These are phyloP conservation scores for Lerema accius DNA, from an alignment of 1,140 invertebrate genomes.

Conservation along the genomic window DNA sequence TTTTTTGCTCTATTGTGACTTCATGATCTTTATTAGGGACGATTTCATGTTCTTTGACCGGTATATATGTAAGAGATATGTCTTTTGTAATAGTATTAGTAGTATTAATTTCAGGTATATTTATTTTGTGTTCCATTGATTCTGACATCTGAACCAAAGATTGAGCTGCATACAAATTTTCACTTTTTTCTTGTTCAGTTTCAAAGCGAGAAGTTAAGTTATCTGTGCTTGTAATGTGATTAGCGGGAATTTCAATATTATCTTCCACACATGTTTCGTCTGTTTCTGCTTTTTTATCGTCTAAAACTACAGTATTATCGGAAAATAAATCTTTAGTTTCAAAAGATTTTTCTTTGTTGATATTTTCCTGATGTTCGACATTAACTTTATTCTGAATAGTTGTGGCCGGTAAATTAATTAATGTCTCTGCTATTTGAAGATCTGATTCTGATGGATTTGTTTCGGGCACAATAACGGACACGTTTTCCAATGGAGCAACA, in stretches of 20 bases:
- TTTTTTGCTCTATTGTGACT: constrained; percentile 44
- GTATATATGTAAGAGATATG: constrained; percentile 5
- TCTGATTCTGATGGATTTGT: constrained; percentile 70
- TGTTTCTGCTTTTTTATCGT: constrained; percentile 34
- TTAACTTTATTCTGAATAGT: constrained; percentile 61
- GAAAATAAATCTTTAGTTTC: constrained; percentile 21
- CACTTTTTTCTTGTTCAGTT: constrained; percentile 75
- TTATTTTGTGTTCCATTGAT: constrained; percentile 70
- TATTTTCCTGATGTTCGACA: constrained; percentile 41
- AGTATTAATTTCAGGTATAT: constrained; percentile 52
- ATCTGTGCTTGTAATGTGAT: constrained; percentile 47
- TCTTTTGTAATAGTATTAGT: constrained; percentile 49
- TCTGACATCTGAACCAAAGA: constrained; percentile 80
- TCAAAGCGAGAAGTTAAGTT: constrained; percentile 59
- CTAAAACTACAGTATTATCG: constrained; percentile 13
- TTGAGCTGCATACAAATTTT: constrained; percentile 78
- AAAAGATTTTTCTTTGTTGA: constrained; percentile 31
- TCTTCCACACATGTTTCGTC: constrained; percentile 30
- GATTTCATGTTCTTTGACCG: constrained; percentile 14
- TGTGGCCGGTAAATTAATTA: constrained; percentile 75
- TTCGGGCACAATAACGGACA: constrained; percentile 39
- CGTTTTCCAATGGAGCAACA: background rate
- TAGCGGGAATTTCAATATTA: constrained; percentile 31
- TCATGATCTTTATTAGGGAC: background rate
- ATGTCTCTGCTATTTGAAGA: constrained; percentile 76